phyloP scores from a whole-genome alignment of 1,140 invertebrate species.

The Eciton burchellii region DNA sequence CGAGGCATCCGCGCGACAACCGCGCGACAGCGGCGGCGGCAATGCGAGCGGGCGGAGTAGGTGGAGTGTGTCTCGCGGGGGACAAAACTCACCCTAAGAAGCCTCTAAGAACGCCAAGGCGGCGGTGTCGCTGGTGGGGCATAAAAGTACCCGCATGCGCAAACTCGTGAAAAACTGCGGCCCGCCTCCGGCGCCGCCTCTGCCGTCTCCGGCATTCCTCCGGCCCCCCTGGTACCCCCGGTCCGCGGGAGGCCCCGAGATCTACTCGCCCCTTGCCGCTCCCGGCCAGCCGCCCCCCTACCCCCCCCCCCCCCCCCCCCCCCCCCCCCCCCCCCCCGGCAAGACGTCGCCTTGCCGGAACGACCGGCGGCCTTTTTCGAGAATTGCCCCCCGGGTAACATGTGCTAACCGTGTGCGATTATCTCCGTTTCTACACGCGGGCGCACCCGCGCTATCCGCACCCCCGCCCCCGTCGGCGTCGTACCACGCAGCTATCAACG shows the following conservation, averaged over 20 bases:
- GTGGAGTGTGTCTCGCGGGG: slow-evolving; percentile 67
- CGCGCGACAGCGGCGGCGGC: slow-evolving; percentile 44
- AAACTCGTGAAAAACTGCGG: slow-evolving; percentile 81
- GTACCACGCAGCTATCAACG: not conserved
- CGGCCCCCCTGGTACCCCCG: slow-evolving; percentile 44
- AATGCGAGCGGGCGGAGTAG: slow-evolving; percentile 36
- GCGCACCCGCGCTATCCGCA: slow-evolving; percentile 14
- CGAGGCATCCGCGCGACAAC: slow-evolving; percentile 29
- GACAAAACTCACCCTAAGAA: slow-evolving; percentile 85
- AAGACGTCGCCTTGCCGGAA: slow-evolving; percentile 75
- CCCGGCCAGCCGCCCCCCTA: too few species aligned
- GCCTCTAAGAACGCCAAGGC: slow-evolving; percentile 84
- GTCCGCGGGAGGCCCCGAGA: slow-evolving; percentile 60
- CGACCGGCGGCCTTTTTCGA: slow-evolving; percentile 80
- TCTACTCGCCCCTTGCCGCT: slow-evolving; percentile 32
- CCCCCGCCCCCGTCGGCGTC: not conserved
- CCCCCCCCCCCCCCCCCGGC: slow-evolving; percentile 57
- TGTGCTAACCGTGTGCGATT: slow-evolving; percentile 81
- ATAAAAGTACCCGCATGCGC: slow-evolving; percentile 85
- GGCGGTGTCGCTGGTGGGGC: slow-evolving; percentile 77
- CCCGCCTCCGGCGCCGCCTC: slow-evolving; percentile 83
- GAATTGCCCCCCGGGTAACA: slow-evolving; percentile 79
- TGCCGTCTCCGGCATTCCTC: slow-evolving; percentile 71
- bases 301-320: too few species aligned
- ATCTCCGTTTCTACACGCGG: slow-evolving; percentile 64